Percentiles rank a stretch among this genome's conserved stretches.
Evolutionary conservation across 1,140 invertebrate species (phyloP).

Genomic region (Babylonia areolata): DNA sequence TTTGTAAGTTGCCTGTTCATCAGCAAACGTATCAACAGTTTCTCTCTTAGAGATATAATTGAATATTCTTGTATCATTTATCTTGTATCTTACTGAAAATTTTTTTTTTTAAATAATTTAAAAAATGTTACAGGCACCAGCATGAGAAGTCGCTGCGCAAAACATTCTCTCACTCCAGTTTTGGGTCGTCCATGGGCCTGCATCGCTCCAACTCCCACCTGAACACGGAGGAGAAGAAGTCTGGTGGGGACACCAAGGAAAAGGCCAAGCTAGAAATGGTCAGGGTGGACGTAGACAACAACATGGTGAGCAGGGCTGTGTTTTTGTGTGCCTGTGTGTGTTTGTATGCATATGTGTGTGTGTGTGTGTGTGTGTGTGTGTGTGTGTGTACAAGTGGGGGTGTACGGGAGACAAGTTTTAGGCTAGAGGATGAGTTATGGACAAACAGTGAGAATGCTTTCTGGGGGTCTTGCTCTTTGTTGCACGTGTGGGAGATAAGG

Average conservation of each 20-base stretch:
- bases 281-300: slow-evolving; percentile 70
- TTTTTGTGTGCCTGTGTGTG: background rate
- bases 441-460: no score
- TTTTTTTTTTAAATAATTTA: no score
- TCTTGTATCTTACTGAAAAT: no score
- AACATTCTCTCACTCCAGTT: slow-evolving; percentile 43
- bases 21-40: no score
- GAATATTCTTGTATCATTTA: no score
- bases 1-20: no score
- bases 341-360: background rate
- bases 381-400: background rate
- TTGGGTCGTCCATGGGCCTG: slow-evolving; percentile 41
- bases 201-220: slow-evolving; percentile 27
- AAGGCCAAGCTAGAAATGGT: slow-evolving; percentile 67
- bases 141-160: slow-evolving; percentile 44
- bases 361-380: slow-evolving; percentile 11
- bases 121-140: slow-evolving; percentile 52
- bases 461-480: no score
- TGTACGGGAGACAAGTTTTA: background rate
- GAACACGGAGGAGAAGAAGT: slow-evolving; percentile 37
- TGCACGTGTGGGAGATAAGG: no score
- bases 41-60: no score
- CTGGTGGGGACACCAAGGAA: slow-evolving; percentile 28
- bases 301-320: slow-evolving; percentile 56
- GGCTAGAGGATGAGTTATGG: background rate